A percentile compares a stretch with the other conserved stretches of the same genome.
phyloP scores from a whole-genome alignment of 2,888 invertebrate species.

The Atrina japonica region DNA sequence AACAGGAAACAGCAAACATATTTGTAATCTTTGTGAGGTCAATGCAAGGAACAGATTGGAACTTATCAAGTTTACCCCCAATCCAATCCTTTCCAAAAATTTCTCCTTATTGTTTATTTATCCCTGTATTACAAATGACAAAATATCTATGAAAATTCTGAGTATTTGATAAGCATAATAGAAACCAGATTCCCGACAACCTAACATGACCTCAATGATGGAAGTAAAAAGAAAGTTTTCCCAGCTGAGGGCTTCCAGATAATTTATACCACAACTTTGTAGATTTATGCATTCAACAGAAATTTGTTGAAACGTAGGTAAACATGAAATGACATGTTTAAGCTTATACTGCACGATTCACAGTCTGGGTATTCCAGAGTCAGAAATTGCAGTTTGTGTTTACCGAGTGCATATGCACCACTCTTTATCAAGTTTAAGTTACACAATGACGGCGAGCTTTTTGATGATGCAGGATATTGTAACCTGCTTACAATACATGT shows the following conservation, averaged over 20 bases:
- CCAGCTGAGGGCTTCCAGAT: slow-evolving; percentile 10
- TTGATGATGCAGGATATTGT: too few species aligned
- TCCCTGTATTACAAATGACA: too few species aligned
- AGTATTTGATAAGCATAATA: too few species aligned
- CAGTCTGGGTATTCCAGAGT: too few species aligned
- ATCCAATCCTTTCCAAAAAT: neutral
- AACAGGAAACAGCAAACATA: slow-evolving; percentile 1
- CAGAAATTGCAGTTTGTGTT: too few species aligned
- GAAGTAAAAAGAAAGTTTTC: slow-evolving; percentile 13
- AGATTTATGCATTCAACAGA: slow-evolving; percentile 11
- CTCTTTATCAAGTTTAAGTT: too few species aligned
- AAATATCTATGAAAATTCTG: too few species aligned
- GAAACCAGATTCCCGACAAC: neutral
- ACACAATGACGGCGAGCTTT: too few species aligned
- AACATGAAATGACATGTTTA: slow-evolving; percentile 19
- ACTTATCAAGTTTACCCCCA: neutral
- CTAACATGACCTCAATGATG: neutral
- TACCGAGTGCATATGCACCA: too few species aligned
- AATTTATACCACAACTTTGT: neutral
- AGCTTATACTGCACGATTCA: too few species aligned
- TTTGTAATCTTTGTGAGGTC: slow-evolving; percentile 2
- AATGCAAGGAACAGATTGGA: neutral
- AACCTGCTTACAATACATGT: too few species aligned
- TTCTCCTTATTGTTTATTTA: too few species aligned
- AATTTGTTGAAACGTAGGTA: slow-evolving; percentile 30